These are phyloP conservation scores for Hololepta plana DNA, from an alignment of 2,888 invertebrate species.

Conservation along the genomic window DNA sequence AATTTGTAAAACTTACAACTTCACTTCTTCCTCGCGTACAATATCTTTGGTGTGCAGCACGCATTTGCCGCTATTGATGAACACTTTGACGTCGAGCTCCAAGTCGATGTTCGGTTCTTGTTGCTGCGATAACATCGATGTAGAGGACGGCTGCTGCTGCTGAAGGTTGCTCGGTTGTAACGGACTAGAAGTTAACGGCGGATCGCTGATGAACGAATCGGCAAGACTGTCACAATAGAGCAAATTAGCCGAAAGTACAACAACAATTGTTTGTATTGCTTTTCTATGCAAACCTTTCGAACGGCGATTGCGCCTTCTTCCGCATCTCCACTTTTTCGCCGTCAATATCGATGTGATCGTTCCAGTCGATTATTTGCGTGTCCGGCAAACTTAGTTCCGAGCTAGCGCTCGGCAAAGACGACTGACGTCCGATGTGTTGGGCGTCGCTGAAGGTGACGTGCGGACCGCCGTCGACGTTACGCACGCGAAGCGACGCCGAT, in stretches of 20 bases:
- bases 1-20: conserved; percentile 26
- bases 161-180: conserved; percentile 9
- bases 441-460: conserved; percentile 42
- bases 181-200: conserved; percentile 15
- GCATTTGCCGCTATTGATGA: conserved; percentile 93
- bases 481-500: conserved; percentile 47
- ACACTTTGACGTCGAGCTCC: conserved; percentile 88
- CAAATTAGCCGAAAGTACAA: background rate
- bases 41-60: conserved; percentile 84
- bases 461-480: conserved; percentile 27
- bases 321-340: conserved; percentile 44
- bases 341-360: conserved; percentile 40
- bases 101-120: conserved; percentile 89
- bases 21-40: conserved; percentile 46
- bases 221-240: conserved; percentile 10
- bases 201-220: conserved; percentile 19
- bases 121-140: conserved; percentile 36
- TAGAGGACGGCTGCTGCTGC: conserved; percentile 8
- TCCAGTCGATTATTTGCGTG: conserved; percentile 31
- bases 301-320: no score
- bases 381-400: conserved; percentile 47
- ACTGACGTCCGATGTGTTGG: conserved; percentile 43
- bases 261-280: background rate
- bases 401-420: conserved; percentile 59
- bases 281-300: no score